phyloP scores from a whole-genome alignment of 2,888 invertebrate species.

The Acrobasis repandana region DNA sequence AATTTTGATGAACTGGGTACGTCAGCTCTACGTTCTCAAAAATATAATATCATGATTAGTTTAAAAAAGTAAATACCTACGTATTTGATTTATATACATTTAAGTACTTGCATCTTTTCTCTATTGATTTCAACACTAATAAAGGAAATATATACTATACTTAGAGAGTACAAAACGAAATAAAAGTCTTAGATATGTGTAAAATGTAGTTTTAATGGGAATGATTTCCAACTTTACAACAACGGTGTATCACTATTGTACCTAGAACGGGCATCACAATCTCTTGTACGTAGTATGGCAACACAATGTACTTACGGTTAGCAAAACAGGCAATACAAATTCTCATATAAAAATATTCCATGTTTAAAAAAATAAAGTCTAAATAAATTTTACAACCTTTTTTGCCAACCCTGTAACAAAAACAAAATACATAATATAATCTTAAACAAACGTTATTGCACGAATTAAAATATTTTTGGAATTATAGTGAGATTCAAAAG shows the following conservation, averaged over 20 bases:
- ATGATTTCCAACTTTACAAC: slow-evolving; percentile 73
- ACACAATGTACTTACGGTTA: slow-evolving; percentile 24
- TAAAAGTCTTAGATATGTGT: slow-evolving; percentile 48
- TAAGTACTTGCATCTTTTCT: too few relatives aligned
- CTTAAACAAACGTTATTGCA: slow-evolving; percentile 28
- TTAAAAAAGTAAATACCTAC: too few relatives aligned
- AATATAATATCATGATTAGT: too few relatives aligned
- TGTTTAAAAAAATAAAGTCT: not conserved
- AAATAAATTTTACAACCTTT: not conserved
- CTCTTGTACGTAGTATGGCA: slow-evolving; percentile 32
- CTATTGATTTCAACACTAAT: too few relatives aligned
- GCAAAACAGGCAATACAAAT: slow-evolving; percentile 8
- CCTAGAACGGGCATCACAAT: slow-evolving; percentile 53
- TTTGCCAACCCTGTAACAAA: slow-evolving; percentile 8
- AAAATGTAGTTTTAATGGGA: slow-evolving; percentile 80
- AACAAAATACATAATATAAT: slow-evolving; percentile 30
- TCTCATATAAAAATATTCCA: not conserved
- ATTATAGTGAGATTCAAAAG: slow-evolving; percentile 38
- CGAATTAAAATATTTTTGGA: slow-evolving; percentile 37
- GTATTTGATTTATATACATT: too few relatives aligned
- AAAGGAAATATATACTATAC: not conserved
- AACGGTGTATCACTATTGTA: slow-evolving; percentile 51
- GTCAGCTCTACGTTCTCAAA: too few relatives aligned
- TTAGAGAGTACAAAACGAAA: slow-evolving; percentile 47
- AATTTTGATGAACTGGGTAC: not conserved